Conservation (phyloP, 1,140 invertebrate genomes). For the Drosophila elegans region DNA sequence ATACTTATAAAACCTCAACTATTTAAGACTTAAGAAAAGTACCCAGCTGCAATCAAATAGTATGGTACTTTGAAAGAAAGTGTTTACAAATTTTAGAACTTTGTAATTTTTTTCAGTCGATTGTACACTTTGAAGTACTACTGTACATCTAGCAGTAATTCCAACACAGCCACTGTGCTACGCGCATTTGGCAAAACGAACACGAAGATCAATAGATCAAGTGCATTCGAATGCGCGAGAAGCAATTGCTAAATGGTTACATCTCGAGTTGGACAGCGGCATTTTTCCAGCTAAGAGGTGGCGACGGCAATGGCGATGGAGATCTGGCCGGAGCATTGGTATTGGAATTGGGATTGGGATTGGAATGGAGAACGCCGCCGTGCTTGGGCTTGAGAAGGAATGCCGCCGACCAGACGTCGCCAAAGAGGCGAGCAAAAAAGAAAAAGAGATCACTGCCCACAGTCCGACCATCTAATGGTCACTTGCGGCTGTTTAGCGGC, state of each 20-base stretch:
- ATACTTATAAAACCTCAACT: too few species aligned
- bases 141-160: background rate
- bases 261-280: constrained; percentile 61
- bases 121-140: background rate
- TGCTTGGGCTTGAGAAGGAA: constrained; percentile 62
- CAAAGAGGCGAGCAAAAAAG: constrained; percentile 31
- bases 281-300: constrained; percentile 27
- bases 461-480: constrained; percentile 49
- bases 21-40: too few species aligned
- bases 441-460: constrained; percentile 47
- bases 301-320: background rate
- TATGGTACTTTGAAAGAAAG: too few species aligned
- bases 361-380: constrained; percentile 41
- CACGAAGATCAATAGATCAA: constrained; percentile 83
- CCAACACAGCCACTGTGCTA: constrained; percentile 48
- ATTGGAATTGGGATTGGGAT: background rate
- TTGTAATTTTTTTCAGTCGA: too few species aligned
- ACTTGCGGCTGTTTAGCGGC: constrained; percentile 44
- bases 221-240: constrained; percentile 71
- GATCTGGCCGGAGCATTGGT: background rate
- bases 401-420: constrained; percentile 71
- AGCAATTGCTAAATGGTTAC: constrained; percentile 73
- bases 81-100: too few species aligned
- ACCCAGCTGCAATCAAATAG: too few species aligned
- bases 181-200: constrained; percentile 60